Evolutionary conservation across 2,888 invertebrate species (phyloP).

Genomic region (Auanema sp.): DNA sequence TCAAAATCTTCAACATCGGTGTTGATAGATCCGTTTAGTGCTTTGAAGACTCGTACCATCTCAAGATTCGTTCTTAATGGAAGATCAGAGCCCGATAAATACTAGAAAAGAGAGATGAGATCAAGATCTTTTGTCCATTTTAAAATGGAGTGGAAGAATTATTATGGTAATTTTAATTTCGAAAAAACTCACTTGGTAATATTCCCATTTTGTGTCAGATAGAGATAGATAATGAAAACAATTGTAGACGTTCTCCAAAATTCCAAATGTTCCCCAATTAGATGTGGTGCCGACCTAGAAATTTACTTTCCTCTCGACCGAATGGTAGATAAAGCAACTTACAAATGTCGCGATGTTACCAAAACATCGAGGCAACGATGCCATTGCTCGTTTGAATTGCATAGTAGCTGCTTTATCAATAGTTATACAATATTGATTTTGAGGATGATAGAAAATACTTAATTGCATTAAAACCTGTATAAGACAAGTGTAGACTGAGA

Average conservation of each 20-base stretch:
- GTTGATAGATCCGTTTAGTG: constrained; percentile 43
- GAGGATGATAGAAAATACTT: constrained; percentile 22
- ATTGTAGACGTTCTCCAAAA: constrained; percentile 20
- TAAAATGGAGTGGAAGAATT: neutral
- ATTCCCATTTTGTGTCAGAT: constrained; percentile 11
- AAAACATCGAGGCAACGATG: constrained; percentile 12
- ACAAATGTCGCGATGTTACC: constrained; percentile 16
- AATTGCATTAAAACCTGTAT: constrained; percentile 16
- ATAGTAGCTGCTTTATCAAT: constrained; percentile 10
- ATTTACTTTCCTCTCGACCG: too few relatives aligned
- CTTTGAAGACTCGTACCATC: constrained; percentile 43
- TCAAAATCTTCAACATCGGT: constrained; percentile 35
- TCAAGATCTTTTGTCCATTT: neutral
- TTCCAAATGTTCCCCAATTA: constrained; percentile 15
- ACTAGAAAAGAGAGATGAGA: constrained; percentile 20
- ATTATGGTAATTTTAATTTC: constrained; percentile 1
- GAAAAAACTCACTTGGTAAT: constrained; percentile 15
- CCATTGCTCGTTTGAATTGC: constrained; percentile 12
- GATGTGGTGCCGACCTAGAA: constrained; percentile 16
- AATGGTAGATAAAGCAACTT: constrained; percentile 5
- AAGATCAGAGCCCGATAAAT: constrained; percentile 40
- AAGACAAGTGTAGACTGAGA: neutral
- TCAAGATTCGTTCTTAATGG: constrained; percentile 42
- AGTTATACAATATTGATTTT: constrained; percentile 18
- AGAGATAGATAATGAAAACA: constrained; percentile 18